These are phyloP conservation scores for Dipodomys stephensi DNA, from an alignment of 2,113 vertebrate genomes.

Conservation along the genomic window DNA sequence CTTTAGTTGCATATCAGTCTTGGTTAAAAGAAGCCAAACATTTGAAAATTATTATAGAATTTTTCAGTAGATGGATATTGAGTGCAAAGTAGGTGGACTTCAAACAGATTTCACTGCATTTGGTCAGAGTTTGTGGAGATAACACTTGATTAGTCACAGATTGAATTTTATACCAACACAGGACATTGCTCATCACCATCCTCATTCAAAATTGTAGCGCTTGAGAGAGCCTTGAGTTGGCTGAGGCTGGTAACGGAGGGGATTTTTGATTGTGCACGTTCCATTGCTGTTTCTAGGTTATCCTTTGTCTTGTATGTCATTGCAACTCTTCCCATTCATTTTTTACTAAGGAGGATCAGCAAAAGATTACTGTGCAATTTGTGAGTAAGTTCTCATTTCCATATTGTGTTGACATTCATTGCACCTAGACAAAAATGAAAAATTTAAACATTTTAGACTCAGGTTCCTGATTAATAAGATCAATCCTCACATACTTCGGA, in stretches of 20 bases:
- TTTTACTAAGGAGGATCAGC: background rate
- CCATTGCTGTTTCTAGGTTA: background rate
- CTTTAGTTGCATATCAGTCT: background rate
- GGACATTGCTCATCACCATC: background rate
- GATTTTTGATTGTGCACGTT: background rate
- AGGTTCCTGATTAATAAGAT: constrained; percentile 22
- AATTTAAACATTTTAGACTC: constrained; percentile 16
- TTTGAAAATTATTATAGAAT: constrained; percentile 34
- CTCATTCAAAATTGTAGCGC: background rate
- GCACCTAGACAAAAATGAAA: background rate
- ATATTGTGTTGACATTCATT: background rate
- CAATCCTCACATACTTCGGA: constrained; percentile 8
- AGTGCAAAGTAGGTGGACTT: background rate
- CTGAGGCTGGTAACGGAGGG: background rate
- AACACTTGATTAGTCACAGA: constrained; percentile 11
- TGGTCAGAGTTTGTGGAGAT: constrained; percentile 19
- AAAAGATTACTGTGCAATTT: background rate
- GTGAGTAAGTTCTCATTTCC: background rate
- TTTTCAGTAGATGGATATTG: background rate
- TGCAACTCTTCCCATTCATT: background rate
- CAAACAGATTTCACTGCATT: constrained; percentile 40
- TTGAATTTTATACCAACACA: background rate
- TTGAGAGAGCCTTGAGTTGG: background rate
- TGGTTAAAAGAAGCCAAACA: constrained; percentile 32
- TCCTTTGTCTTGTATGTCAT: constrained; percentile 31